A percentile compares a stretch with the other conserved stretches of the same genome.
These are phyloP conservation scores for Zaprionus kolodkinae DNA, from an alignment of 1,140 invertebrate species.

Conservation along the genomic window DNA sequence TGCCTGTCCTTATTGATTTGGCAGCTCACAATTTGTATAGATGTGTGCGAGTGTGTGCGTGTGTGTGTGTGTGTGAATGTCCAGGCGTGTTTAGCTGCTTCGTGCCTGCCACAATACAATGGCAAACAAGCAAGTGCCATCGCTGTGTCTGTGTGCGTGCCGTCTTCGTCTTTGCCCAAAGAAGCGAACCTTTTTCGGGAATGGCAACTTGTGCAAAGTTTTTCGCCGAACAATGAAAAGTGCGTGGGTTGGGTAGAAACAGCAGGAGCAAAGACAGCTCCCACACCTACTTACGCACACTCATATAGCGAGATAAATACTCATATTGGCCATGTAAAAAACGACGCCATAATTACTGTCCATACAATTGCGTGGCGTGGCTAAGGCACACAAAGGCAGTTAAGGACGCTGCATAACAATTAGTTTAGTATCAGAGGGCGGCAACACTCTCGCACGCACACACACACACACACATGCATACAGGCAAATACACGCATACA, in stretches of 20 bases:
- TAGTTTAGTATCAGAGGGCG: constrained; percentile 58
- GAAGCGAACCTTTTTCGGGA: constrained; percentile 49
- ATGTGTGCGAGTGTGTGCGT: constrained; percentile 11
- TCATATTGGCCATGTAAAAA: constrained; percentile 52
- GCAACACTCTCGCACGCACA: constrained; percentile 33
- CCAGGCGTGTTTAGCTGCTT: constrained; percentile 57
- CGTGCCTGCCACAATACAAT: constrained; percentile 73
- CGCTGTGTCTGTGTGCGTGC: constrained; percentile 15
- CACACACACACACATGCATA: constrained; percentile 3
- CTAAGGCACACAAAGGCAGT: constrained; percentile 34
- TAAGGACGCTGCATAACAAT: constrained; percentile 65
- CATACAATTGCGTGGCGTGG: constrained; percentile 49
- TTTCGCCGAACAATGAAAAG: constrained; percentile 50
- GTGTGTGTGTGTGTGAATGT: constrained; percentile 33
- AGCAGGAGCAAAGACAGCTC: constrained; percentile 16
- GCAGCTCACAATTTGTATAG: constrained; percentile 58
- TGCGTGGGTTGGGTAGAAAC: constrained; percentile 38
- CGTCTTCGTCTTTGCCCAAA: constrained; percentile 38
- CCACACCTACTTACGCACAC: constrained; percentile 14
- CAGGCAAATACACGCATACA: constrained; percentile 2
- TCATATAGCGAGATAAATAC: constrained; percentile 19
- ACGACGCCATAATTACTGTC: constrained; percentile 64
- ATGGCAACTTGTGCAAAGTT: constrained; percentile 43
- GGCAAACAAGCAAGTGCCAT: constrained; percentile 53
- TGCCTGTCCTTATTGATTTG: constrained; percentile 72